phyloP scores from a whole-genome alignment of 2,113 vertebrate genomes.

The Acinonyx jubatus region DNA sequence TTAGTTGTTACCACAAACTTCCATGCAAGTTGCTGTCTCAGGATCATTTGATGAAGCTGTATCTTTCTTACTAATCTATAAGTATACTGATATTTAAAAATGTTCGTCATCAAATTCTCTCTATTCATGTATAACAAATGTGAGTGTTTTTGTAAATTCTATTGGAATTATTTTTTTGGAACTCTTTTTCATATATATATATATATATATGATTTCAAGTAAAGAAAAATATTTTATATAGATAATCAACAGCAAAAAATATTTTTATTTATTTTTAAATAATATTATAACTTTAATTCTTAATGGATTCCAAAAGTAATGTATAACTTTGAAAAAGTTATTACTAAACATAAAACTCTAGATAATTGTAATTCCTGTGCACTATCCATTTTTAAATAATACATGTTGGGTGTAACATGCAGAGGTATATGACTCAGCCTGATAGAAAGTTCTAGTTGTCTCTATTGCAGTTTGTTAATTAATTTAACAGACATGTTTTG shows the following conservation, averaged over 20 bases:
- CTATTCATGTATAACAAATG: background rate
- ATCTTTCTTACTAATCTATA: background rate
- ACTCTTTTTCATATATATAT: background rate
- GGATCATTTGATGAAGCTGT: background rate
- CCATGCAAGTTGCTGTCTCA: background rate
- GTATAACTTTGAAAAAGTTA: constrained; percentile 62
- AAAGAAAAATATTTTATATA: constrained; percentile 62
- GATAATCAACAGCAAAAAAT: constrained; percentile 66
- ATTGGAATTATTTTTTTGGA: background rate
- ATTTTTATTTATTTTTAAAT: background rate
- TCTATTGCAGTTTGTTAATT: constrained; percentile 85
- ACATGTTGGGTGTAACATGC: constrained; percentile 77
- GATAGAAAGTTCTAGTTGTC: constrained; percentile 81
- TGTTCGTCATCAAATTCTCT: background rate
- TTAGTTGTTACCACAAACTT: background rate
- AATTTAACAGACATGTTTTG: constrained; percentile 85
- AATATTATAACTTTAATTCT: constrained; percentile 59
- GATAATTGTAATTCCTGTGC: constrained; percentile 44
- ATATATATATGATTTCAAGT: background rate
- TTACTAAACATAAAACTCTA: constrained; percentile 64
- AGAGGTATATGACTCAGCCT: constrained; percentile 82
- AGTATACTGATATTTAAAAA: background rate
- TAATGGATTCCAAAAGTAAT: constrained; percentile 66
- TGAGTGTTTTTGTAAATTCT: background rate
- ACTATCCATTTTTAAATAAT: constrained; percentile 68